Conservation (phyloP, 2,113 vertebrate species). For the Myanophis thanlyinensis region DNA sequence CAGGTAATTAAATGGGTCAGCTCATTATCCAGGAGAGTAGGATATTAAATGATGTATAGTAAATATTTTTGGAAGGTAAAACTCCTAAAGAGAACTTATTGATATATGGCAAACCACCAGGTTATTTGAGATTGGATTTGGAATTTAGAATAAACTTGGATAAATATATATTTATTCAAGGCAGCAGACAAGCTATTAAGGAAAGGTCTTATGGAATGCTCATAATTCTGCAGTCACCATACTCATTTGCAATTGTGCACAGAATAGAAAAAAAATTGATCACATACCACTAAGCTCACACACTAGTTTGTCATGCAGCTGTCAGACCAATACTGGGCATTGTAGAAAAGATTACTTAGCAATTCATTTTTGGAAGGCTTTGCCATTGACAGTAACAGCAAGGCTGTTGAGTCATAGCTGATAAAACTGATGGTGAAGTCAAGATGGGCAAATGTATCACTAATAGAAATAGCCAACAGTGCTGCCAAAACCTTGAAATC, state of each 20-base stretch:
- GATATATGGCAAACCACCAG: slow-evolving; percentile 72
- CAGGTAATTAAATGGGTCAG: slow-evolving; percentile 77
- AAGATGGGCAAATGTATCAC: slow-evolving; percentile 26
- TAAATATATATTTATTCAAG: accelerated
- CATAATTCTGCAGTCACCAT: neutral
- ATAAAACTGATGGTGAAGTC: neutral
- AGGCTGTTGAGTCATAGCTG: slow-evolving; percentile 19
- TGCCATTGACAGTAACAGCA: slow-evolving; percentile 36
- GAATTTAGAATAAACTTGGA: slow-evolving; percentile 49
- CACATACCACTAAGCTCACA: neutral
- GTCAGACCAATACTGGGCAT: slow-evolving; percentile 41
- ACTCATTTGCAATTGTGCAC: slow-evolving; percentile 4
- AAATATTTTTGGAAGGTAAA: slow-evolving; percentile 80
- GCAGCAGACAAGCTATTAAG: accelerated
- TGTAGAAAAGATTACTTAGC: slow-evolving; percentile 45
- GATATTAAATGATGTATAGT: slow-evolving; percentile 80
- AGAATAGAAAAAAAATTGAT: slow-evolving; percentile 20
- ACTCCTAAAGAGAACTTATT: slow-evolving; percentile 74
- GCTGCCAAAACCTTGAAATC: slow-evolving; percentile 50
- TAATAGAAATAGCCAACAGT: slow-evolving; percentile 45
- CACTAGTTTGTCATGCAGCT: neutral
- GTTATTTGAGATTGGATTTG: slow-evolving; percentile 62
- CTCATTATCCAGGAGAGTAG: slow-evolving; percentile 74
- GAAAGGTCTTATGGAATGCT: slow-evolving; percentile 1
- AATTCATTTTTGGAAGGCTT: slow-evolving; percentile 44